Evolutionary conservation across 2,888 invertebrate species (phyloP), one percentile per base, ranked within the genome.

Genomic region (Harpagoxenus sublaevis): DNA sequence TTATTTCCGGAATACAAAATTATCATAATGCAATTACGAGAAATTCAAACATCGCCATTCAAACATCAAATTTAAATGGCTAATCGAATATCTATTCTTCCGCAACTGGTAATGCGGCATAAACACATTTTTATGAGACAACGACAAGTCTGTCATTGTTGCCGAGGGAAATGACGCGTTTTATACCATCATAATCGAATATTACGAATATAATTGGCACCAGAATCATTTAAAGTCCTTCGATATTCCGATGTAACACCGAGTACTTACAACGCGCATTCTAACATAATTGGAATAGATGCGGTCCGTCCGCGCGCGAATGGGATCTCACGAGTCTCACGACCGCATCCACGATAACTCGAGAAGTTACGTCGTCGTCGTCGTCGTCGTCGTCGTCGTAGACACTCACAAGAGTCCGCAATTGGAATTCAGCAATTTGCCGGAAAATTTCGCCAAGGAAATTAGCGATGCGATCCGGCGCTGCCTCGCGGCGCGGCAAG

Each of bases 391-490:
- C 55, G 15, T 57, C 57, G 53, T 45, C 68, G 75, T 48, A 5
- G 35, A 6, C 23, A 12, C 71, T 70, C 23, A 71, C 60, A 62
- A 65, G 45, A 78, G 78, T 10, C 57, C 79, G 78, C 83, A 66
- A 66, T 66, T 83, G 65, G 23, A 48, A 79, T 79, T 78, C 66
- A 39, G 65, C 78, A 60, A 78, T 78, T 83, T 63, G 48, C 57
- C 57, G 79, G 57, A 57, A 60, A 83, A 83, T 82, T 88, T 77
- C 53, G 71, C 55, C 68, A 57, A 28, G 73, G 65, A 83, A 77
- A 84, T 84, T 78, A 83, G 51, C 62, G 57, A n/a, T 10, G 51
- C 42, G 66, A 79, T 70, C 28, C 68, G 23, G 75, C 65, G 57
- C n/a, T 12, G 68, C 45, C 66, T 31, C 45, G 28, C 42, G 28